Conservation (phyloP, 2,113 vertebrate species). For the Desmodus rotundus region DNA sequence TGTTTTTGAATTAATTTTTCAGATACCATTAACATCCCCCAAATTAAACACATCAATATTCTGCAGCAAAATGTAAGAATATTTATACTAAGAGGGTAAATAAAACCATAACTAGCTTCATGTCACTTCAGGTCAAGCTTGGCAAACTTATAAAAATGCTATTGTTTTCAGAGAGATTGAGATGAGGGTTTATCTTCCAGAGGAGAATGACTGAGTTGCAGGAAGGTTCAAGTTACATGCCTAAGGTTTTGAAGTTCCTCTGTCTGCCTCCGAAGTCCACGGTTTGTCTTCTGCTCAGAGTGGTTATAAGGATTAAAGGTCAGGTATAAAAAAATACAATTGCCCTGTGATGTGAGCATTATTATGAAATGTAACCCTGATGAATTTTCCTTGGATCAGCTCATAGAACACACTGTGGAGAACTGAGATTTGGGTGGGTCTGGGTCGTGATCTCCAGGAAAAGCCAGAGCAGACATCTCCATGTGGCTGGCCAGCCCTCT, state of each 20-base stretch:
- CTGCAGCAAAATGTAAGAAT: background rate
- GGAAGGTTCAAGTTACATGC: background rate
- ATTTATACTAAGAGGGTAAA: background rate
- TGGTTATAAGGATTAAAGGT: background rate
- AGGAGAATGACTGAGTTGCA: background rate
- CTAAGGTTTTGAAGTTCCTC: background rate
- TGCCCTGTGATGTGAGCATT: background rate
- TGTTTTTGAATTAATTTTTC: conserved; percentile 29
- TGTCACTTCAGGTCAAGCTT: background rate
- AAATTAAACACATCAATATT: background rate
- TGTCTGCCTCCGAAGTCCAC: background rate
- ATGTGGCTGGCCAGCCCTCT: background rate
- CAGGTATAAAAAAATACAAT: background rate
- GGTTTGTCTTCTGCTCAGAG: background rate
- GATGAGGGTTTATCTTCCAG: background rate
- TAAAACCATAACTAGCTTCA: background rate
- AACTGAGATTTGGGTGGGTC: background rate
- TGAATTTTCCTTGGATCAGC: background rate
- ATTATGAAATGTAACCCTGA: background rate
- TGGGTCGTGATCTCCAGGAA: background rate
- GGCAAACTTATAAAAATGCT: background rate
- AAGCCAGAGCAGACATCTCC: background rate
- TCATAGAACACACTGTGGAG: background rate
- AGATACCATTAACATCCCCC: background rate
- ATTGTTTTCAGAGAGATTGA: background rate